Evolutionary conservation across 2,113 vertebrate genomes (phyloP).

Genomic region (Anoura caudifer): DNA sequence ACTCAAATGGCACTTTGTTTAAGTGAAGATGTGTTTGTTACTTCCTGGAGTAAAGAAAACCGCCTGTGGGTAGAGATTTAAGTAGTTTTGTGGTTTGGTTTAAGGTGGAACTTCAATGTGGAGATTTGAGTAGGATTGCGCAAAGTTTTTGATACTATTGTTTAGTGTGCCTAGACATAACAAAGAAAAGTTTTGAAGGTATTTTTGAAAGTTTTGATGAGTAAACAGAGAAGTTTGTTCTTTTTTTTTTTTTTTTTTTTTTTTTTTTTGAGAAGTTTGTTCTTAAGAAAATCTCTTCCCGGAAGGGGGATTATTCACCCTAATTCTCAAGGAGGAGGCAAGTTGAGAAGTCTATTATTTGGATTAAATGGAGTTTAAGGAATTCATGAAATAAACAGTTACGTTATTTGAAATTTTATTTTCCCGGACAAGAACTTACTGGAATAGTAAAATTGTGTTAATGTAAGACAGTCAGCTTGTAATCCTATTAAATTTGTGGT

Average conservation of each 20-base stretch:
- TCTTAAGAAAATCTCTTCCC: not conserved
- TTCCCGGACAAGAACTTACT: conserved; percentile 32
- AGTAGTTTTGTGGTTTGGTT: not conserved
- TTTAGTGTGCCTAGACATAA: not conserved
- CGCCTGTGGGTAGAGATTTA: not conserved
- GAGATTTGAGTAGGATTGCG: not conserved
- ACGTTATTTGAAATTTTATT: conserved; percentile 11
- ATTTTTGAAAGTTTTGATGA: not conserved
- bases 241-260: no score
- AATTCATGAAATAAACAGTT: not conserved
- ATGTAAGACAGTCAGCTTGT: not conserved
- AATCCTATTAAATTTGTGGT: not conserved
- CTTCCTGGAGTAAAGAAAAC: not conserved
- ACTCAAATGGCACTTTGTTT: not conserved
- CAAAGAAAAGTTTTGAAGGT: not conserved
- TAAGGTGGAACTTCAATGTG: not conserved
- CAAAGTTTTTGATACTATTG: not conserved
- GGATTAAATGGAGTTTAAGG: not conserved
- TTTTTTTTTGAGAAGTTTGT: no score
- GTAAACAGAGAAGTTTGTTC: not conserved
- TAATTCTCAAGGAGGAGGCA: not conserved
- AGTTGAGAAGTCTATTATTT: not conserved
- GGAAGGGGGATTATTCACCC: not conserved
- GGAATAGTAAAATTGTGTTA: conserved; percentile 11
- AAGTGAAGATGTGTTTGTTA: not conserved